Conservation (phyloP, 2,113 vertebrate genomes). For the Lepisosteus oculatus region DNA sequence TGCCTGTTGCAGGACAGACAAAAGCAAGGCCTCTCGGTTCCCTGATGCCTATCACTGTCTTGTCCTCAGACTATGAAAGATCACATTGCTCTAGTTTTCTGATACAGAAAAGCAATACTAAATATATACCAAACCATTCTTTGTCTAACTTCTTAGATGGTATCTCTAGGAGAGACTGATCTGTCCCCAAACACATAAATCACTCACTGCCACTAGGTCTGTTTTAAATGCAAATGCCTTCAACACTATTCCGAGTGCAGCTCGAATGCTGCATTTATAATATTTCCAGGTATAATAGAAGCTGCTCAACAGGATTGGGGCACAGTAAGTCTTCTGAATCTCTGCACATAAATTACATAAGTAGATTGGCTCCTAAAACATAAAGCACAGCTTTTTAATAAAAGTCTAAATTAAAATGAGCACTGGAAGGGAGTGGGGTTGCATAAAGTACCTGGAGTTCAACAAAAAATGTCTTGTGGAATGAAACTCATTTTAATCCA, state of each 20-base stretch:
- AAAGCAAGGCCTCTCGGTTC: too few relatives aligned
- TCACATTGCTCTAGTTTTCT: not conserved
- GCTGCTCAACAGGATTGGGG: not conserved
- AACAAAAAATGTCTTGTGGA: not conserved
- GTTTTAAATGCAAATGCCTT: not conserved
- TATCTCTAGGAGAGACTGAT: not conserved
- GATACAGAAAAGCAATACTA: not conserved
- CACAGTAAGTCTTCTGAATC: not conserved
- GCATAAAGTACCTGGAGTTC: not conserved
- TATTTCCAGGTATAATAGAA: slow-evolving; percentile 7
- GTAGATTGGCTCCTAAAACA: not conserved
- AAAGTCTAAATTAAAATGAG: slow-evolving; percentile 3
- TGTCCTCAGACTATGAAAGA: too few relatives aligned
- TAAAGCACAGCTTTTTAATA: not conserved
- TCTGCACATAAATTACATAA: slow-evolving; percentile 5
- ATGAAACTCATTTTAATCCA: not conserved
- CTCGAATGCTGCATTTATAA: not conserved
- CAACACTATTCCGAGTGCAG: not conserved
- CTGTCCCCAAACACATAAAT: not conserved
- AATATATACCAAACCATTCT: not conserved
- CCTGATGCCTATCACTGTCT: too few relatives aligned
- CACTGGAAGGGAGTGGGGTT: not conserved
- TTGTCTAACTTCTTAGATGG: not conserved
- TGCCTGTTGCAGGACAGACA: too few relatives aligned
- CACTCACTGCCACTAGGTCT: not conserved